Percentiles rank a stretch among this genome's conserved stretches.
Conservation (phyloP, 2,888 invertebrate species). For the Hipparchia sbordonii region DNA sequence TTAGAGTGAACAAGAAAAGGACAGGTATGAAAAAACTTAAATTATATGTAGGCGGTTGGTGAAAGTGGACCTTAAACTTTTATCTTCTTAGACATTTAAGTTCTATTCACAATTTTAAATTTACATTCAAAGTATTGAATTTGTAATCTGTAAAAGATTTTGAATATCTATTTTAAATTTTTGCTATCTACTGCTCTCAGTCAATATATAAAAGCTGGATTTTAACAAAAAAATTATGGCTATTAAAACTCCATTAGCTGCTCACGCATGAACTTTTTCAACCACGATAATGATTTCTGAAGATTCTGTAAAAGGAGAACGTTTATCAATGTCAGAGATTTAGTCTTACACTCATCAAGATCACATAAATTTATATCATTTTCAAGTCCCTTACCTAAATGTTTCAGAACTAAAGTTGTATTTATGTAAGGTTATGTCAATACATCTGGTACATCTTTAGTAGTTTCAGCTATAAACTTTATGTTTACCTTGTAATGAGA, state of each 20-base stretch:
- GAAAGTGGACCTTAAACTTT: too few species aligned
- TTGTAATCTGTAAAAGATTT: neutral
- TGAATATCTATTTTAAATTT: neutral
- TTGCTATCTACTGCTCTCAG: neutral
- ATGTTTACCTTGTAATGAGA: neutral
- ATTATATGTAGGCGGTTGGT: too few species aligned
- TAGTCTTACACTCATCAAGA: constrained; percentile 8
- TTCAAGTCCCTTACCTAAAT: neutral
- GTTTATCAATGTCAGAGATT: constrained; percentile 17
- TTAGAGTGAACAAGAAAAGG: too few species aligned
- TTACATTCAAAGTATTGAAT: neutral
- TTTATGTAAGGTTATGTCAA: constrained; percentile 2
- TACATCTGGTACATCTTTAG: neutral
- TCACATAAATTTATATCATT: constrained; percentile 11
- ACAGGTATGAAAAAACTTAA: too few species aligned
- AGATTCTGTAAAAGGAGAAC: constrained; percentile 6
- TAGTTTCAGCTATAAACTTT: neutral
- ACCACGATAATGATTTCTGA: constrained; percentile 13
- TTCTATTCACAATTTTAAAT: too few species aligned
- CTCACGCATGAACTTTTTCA: constrained; percentile 19
- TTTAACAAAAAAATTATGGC: constrained; percentile 10
- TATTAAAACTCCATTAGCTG: constrained; percentile 18
- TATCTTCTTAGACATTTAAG: too few species aligned
- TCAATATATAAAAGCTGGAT: neutral
- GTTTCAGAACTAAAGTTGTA: constrained; percentile 1